These are phyloP conservation scores for Neosilurus mollespiculum DNA, from an alignment of 2,797 vertebrate genomes.

Conservation along the genomic window DNA sequence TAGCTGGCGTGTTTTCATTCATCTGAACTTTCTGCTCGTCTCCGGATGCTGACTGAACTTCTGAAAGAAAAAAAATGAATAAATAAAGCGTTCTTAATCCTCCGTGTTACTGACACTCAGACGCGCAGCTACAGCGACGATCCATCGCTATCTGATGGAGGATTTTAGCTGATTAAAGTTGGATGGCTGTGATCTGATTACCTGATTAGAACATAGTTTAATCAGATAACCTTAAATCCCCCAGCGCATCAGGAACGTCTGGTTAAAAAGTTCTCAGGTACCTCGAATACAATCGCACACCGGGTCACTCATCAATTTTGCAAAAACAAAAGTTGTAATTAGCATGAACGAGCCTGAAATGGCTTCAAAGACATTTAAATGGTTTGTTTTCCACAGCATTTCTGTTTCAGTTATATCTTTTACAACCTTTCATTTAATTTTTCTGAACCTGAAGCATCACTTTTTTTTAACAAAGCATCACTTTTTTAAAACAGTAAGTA, in stretches of 20 bases:
- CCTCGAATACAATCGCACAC: neutral
- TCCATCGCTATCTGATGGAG: constrained; percentile 35
- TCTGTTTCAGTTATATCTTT: neutral
- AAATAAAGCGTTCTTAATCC: constrained; percentile 33
- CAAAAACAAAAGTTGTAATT: neutral
- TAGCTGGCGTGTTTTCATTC: constrained; percentile 43
- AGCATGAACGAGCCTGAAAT: neutral
- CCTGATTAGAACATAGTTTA: constrained; percentile 45
- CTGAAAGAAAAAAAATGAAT: constrained; percentile 13
- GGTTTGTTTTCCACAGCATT: neutral
- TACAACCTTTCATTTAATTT: neutral
- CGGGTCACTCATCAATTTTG: neutral
- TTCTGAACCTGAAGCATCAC: neutral
- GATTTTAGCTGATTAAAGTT: constrained; percentile 54
- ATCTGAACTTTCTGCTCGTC: constrained; percentile 21
- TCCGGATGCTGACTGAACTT: constrained; percentile 6
- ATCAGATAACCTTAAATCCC: constrained; percentile 37
- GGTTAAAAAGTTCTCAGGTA: neutral
- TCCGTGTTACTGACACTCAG: constrained; percentile 37
- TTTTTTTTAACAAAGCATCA: too few species aligned
- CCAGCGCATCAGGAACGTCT: neutral
- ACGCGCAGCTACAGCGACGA: constrained; percentile 19
- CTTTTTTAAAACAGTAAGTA: too few species aligned
- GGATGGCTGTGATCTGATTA: constrained; percentile 54
- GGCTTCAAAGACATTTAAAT: neutral